phyloP scores from a whole-genome alignment of 2,797 vertebrate species.

The Anguilla megastoma region DNA sequence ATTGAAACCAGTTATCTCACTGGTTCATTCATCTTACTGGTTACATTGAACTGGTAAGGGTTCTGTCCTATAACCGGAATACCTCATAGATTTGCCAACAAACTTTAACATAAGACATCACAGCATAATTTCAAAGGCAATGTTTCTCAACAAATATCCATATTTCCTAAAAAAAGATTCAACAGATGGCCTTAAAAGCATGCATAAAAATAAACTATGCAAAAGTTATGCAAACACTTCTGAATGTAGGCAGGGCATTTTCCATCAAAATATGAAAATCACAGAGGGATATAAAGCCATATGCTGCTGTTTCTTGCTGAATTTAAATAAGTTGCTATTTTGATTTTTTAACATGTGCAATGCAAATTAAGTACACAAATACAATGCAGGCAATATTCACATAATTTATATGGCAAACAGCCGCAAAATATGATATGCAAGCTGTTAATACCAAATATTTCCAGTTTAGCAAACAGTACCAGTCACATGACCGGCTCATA shows the following conservation, averaged over 20 bases:
- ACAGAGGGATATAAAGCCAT: background rate
- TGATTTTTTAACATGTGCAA: background rate
- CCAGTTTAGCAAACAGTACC: background rate
- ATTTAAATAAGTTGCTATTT: background rate
- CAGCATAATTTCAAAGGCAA: background rate
- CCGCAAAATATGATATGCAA: background rate
- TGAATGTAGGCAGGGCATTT: background rate
- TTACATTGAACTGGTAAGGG: too few relatives aligned
- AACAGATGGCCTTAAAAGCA: background rate
- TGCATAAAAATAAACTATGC: background rate
- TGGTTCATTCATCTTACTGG: background rate
- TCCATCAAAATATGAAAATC: background rate
- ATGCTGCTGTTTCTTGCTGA: background rate
- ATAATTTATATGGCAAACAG: background rate
- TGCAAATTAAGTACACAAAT: background rate
- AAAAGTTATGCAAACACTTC: background rate
- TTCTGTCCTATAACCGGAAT: background rate
- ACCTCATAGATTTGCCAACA: background rate
- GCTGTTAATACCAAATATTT: background rate
- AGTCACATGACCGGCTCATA: background rate
- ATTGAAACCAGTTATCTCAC: background rate
- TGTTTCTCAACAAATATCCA: background rate
- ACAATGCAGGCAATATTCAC: background rate
- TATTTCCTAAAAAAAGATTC: background rate
- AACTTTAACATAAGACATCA: background rate